Percentiles rank a stretch among this genome's conserved stretches.
phyloP scores from a whole-genome alignment of 2,888 invertebrate species.

The Hydrotaea diabolus region DNA sequence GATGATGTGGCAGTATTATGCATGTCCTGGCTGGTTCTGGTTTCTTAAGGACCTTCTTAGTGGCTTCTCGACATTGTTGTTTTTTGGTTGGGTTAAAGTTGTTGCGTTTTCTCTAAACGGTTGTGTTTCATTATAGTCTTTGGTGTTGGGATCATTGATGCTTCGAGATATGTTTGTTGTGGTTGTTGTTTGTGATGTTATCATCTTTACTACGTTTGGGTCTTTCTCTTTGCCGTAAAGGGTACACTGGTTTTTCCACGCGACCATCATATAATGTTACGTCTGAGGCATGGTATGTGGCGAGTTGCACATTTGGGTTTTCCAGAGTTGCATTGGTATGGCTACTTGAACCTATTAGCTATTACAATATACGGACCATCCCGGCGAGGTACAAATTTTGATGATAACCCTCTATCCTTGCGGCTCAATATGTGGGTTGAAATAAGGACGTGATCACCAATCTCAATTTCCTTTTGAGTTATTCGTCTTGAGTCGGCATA shows the following conservation, averaged over 20 bases:
- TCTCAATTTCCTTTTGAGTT: background rate
- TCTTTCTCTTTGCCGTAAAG: background rate
- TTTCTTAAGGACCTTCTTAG: background rate
- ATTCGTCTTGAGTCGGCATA: slow-evolving; percentile 17
- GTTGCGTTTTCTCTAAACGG: too few species aligned
- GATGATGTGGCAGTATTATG: too few species aligned
- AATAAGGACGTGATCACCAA: slow-evolving; percentile 17
- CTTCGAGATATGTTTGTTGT: too few species aligned
- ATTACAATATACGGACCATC: slow-evolving; percentile 22
- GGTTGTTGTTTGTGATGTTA: background rate
- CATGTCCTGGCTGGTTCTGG: too few species aligned
- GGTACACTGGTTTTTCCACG: background rate
- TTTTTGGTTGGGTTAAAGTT: too few species aligned
- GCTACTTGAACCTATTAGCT: background rate
- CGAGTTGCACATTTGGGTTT: background rate
- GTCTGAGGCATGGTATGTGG: background rate
- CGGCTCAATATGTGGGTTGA: slow-evolving; percentile 30
- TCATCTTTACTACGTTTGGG: background rate
- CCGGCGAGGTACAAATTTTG: slow-evolving; percentile 18
- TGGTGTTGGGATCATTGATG: too few species aligned
- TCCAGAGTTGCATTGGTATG: background rate
- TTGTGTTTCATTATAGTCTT: too few species aligned
- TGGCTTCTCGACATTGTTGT: too few species aligned
- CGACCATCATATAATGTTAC: background rate
- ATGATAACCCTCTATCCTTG: background rate